Conservation (phyloP, 2,113 vertebrate species). For the Rhea pennata region DNA sequence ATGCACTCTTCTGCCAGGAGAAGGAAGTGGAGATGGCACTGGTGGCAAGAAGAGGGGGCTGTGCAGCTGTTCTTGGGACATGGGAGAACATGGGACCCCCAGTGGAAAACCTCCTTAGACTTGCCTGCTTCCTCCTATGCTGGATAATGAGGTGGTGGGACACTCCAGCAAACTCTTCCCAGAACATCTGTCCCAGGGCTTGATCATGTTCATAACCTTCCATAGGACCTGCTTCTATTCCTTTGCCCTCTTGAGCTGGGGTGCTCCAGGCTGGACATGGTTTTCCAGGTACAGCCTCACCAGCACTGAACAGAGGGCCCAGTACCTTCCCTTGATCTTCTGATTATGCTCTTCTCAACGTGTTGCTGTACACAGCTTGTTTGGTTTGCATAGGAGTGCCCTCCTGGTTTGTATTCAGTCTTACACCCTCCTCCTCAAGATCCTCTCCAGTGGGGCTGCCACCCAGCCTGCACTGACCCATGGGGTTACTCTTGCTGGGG, state of each 20-base stretch:
- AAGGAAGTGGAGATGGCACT: background rate
- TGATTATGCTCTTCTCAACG: background rate
- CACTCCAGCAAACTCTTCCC: background rate
- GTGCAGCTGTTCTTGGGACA: background rate
- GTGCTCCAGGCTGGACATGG: too few species aligned
- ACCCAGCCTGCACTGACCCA: background rate
- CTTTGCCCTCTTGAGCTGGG: background rate
- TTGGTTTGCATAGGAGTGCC: background rate
- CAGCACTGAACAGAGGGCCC: rapidly evolving
- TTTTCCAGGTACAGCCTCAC: background rate
- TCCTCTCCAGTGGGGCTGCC: background rate
- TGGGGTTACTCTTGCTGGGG: too few species aligned
- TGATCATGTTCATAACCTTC: background rate
- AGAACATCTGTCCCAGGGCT: background rate
- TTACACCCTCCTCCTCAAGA: background rate
- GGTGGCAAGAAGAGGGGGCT: background rate
- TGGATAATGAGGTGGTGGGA: background rate
- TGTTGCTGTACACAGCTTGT: background rate
- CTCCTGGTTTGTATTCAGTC: background rate
- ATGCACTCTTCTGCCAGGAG: background rate
- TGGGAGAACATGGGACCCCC: background rate
- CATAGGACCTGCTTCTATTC: background rate
- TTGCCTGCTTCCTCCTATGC: background rate
- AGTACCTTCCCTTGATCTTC: background rate
- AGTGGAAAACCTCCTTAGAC: background rate